Evolutionary conservation across 2,888 invertebrate genomes (phyloP), one percentile per base, ranked within the genome.

Genomic region (Drosophila meridiana): DNA sequence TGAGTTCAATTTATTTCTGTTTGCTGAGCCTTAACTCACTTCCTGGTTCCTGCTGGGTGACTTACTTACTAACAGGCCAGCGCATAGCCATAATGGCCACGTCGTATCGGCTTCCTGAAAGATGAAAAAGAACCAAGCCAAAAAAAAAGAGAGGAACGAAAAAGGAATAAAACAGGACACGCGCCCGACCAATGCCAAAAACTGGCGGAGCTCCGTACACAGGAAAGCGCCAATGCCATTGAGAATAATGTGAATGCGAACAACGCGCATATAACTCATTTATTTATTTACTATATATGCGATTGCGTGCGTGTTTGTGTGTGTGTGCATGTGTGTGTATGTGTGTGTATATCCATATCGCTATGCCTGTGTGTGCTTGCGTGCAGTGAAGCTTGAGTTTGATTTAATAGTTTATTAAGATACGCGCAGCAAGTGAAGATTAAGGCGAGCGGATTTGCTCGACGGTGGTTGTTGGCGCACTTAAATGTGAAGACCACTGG

Each of bases 371-470:
- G 60, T 78, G 71, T 70, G 78, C 62, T 82, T 71, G 85, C 83
- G 85, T 87, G 87, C 83, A 87, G 83, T 82, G 85, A 75, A 84
- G 86, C 87, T 87, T 87, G 87, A 80, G 86, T 84, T 87, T 87
- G 86, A 87, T 87, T 87, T 87, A 87, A 87, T 87, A 87, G 87
- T 87, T 87, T 87, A 87, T 87, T 87, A 87, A 87, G 87, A 87
- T 87, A 87, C 84, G 87, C 84, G 84, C 75, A 69, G 80, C 82
- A 86, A 87, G 84, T 87, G 85, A 84, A 87, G 85, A 85, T 85
- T 85, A 87, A 78, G 87, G 83, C 80, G 63, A 81, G 76, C 76
- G 83, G 83, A 83, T 82, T 83, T 75, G 86, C 81, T 78, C 40
- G 38, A 64, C 71, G 74, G 67, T 75, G 75, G 75, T 75, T 71